Base-by-base conservation (phyloP, 2,888 invertebrate species). In the Notodonta ziczac region DNA sequence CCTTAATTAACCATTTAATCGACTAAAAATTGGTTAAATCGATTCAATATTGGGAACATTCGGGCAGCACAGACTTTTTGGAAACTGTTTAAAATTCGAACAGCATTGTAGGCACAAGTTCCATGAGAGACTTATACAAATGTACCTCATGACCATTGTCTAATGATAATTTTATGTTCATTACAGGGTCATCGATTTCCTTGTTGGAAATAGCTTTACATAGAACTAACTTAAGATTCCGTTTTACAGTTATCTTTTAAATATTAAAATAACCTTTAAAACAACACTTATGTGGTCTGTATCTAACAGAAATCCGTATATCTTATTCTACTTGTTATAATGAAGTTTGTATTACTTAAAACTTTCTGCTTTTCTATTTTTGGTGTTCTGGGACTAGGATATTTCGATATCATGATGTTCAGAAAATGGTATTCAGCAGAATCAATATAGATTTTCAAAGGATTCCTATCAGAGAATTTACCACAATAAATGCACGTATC, bases 1-100 rank as follows among this genome's bases (percentile, higher is more conserved):
- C 46, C 46, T 46, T 46, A 46, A 46, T 48, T 48, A 48, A 6
- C 14, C 7, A 14, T 48, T 48, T 48, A 48, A n/a, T 48, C 13
- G n/a, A 48, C n/a, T 10, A n/a, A 48, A 13, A 48, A 48, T n/a
- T 5, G 7, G 8, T 42, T 14, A n/a, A 48, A 5, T 13, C n/a
- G 48, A 48, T 14, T 48, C 2, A 48, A 14, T n/a, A n/a, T 48
- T 48, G 14, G 48, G 6, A n/a, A 8, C 48, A 14, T 48, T 9
- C 14, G n/a, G 48, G 6, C 12, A 50, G 16, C 13, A 42, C 44
- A 5, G 24, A 8, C 42, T 42, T 57, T 57, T 63, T 10, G 55
- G 13, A 40, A 35, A n/a, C 12, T 74, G 40, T 63, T 72, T 72
- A 56, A 74, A 69, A 74, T 73, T 75, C 69, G 16, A 69, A 67